These are phyloP conservation scores for Mixornis gularis DNA, from an alignment of 2,113 vertebrate genomes.

Conservation along the genomic window DNA sequence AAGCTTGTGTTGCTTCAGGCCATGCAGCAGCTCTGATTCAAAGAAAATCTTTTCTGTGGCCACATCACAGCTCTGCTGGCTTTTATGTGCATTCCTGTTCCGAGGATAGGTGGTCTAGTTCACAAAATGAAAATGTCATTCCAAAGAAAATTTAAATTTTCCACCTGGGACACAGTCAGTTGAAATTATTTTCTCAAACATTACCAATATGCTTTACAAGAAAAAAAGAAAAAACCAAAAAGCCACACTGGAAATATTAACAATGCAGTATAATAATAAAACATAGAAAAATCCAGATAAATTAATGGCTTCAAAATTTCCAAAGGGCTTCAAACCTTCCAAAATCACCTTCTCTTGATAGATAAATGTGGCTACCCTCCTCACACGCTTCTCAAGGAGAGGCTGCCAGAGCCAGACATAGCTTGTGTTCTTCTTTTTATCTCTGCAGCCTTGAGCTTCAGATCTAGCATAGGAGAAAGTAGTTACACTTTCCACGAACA, in stretches of 20 bases:
- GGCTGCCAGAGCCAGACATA: neutral
- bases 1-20: neutral
- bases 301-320: neutral
- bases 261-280: neutral
- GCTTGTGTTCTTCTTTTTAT: neutral
- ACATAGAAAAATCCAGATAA: accelerated
- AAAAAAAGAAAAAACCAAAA: neutral
- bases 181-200: neutral
- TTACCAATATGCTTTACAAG: neutral
- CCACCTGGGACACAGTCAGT: neutral
- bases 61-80: neutral
- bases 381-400: neutral
- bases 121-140: neutral
- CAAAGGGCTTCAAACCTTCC: neutral
- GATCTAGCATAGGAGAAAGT: neutral
- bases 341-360: neutral
- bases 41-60: neutral
- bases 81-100: neutral
- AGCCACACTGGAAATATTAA: neutral
- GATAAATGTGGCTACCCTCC: neutral
- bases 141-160: neutral
- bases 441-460: neutral
- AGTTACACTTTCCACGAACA: neutral
- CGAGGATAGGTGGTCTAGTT: neutral
- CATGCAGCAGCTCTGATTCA: neutral